phyloP scores from a whole-genome alignment of 2,888 invertebrate genomes.

The Aleiodes testaceus region DNA sequence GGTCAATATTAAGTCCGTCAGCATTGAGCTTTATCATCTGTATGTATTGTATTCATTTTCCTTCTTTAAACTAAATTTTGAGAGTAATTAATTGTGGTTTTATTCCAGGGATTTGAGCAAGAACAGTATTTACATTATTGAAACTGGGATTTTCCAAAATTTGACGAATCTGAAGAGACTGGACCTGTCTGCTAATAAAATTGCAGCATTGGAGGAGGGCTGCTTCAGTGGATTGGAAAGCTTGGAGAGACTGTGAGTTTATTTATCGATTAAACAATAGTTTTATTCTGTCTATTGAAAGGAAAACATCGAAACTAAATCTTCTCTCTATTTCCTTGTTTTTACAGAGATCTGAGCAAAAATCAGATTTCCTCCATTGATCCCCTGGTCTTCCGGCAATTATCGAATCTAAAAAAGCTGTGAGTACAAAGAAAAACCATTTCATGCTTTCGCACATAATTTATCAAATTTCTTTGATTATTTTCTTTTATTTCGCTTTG shows the following conservation, averaged over 20 bases:
- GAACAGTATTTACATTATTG: slow-evolving; percentile 77
- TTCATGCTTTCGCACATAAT: slow-evolving; percentile 36
- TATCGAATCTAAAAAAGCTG: slow-evolving; percentile 82
- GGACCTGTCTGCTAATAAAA: slow-evolving; percentile 80
- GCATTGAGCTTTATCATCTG: slow-evolving; percentile 79
- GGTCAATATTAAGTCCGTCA: slow-evolving; percentile 78
- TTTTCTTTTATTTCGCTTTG: slow-evolving; percentile 51
- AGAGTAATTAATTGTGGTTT: slow-evolving; percentile 25
- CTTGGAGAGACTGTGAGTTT: slow-evolving; percentile 82
- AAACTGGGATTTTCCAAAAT: slow-evolving; percentile 63
- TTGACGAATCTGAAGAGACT: slow-evolving; percentile 75
- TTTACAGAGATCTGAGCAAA: slow-evolving; percentile 83
- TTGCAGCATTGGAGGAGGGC: slow-evolving; percentile 80
- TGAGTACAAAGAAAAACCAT: slow-evolving; percentile 59
- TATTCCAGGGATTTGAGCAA: slow-evolving; percentile 78
- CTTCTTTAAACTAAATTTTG: slow-evolving; percentile 10
- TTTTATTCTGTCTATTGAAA: slow-evolving; percentile 24
- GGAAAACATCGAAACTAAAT: not conserved
- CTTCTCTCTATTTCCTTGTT: slow-evolving; percentile 24
- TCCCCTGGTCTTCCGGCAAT: slow-evolving; percentile 83
- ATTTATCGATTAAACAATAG: slow-evolving; percentile 25
- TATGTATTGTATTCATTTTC: slow-evolving; percentile 72
- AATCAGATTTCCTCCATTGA: slow-evolving; percentile 85
- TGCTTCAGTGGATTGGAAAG: slow-evolving; percentile 82
- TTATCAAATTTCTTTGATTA: slow-evolving; percentile 48